Evolutionary conservation across 2,113 vertebrate species (phyloP).

Genomic region (Tonatia bakeri): DNA sequence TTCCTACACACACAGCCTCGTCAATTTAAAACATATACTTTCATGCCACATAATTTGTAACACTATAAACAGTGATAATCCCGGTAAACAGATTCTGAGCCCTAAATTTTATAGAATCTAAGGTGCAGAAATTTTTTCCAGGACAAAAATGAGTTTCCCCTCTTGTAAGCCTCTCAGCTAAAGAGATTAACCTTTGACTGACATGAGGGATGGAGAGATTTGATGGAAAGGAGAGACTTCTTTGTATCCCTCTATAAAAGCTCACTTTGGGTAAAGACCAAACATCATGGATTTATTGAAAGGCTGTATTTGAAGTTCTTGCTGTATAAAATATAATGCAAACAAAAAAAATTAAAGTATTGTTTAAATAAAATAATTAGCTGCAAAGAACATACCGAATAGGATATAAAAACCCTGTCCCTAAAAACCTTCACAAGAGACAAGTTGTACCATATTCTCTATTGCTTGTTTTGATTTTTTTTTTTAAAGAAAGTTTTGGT

Average conservation of each 20-base stretch:
- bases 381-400: background rate
- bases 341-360: background rate
- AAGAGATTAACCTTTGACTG: background rate
- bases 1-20: background rate
- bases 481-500: background rate
- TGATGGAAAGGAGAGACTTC: background rate
- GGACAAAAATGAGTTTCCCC: background rate
- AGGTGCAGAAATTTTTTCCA: background rate
- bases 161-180: background rate
- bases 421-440: conserved; percentile 2
- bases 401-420: background rate
- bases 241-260: background rate
- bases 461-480: background rate
- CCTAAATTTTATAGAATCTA: background rate
- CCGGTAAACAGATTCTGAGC: background rate
- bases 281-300: background rate
- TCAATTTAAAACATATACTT: conserved; percentile 14
- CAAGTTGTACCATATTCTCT: background rate
- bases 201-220: background rate
- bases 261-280: background rate
- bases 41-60: background rate
- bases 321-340: background rate
- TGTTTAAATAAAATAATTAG: conserved; percentile 31
- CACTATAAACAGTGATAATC: background rate
- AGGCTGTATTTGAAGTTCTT: conserved; percentile 19